Evolutionary conservation across 1,140 invertebrate species (phyloP).

Genomic region (Philaenus spumarius): DNA sequence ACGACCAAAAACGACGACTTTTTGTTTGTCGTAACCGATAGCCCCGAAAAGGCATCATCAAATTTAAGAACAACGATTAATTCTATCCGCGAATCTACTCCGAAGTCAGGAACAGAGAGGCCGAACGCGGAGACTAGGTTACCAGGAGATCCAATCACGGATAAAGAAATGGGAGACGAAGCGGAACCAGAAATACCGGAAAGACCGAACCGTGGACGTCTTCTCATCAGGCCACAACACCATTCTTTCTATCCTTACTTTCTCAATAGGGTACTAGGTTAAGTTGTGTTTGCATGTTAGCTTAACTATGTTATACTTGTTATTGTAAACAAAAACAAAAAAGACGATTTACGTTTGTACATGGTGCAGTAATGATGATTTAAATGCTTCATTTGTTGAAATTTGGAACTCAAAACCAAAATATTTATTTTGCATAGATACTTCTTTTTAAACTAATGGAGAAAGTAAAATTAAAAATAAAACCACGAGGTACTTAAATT

Average conservation of each 20-base stretch:
- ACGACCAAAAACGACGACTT: slow-evolving; percentile 4
- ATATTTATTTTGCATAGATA: not conserved
- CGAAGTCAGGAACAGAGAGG: too few relatives aligned
- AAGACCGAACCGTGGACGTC: slow-evolving; percentile 37
- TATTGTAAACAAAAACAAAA: too few relatives aligned
- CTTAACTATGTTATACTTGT: not conserved
- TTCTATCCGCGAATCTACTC: not conserved
- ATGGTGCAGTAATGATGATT: slow-evolving; percentile 7
- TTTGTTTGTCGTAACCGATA: slow-evolving; percentile 16
- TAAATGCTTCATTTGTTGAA: not conserved
- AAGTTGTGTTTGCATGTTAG: slow-evolving; percentile 21
- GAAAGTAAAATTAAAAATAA: not conserved
- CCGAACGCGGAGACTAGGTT: too few relatives aligned
- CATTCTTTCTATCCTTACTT: slow-evolving; percentile 45
- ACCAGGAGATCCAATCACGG: slow-evolving; percentile 4
- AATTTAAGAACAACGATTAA: not conserved
- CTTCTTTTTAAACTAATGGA: not conserved
- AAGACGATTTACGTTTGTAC: slow-evolving; percentile 2
- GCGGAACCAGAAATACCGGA: slow-evolving; percentile 32
- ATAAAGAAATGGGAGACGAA: slow-evolving; percentile 22
- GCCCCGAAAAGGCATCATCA: not conserved
- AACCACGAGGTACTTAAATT: too few relatives aligned
- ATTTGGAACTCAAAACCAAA: not conserved
- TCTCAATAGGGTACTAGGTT: slow-evolving; percentile 43
- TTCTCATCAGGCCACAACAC: slow-evolving; percentile 37